Conservation (phyloP, 1,140 invertebrate genomes). For the Lucilia sericata region DNA sequence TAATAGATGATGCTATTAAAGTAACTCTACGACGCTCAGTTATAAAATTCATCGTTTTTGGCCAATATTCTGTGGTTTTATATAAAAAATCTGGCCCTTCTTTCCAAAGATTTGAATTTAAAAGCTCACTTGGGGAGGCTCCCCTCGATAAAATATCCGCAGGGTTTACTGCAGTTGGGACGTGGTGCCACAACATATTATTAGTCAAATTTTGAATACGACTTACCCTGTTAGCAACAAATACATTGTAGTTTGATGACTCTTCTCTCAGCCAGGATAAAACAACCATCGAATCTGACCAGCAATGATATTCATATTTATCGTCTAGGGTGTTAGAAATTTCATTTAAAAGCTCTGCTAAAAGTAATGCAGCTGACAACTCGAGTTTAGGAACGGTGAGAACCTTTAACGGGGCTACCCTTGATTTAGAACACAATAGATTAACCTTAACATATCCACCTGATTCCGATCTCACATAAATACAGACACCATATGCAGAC, state of each 20-base stretch:
- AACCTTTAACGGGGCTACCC: conserved; percentile 51
- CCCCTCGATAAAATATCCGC: conserved; percentile 55
- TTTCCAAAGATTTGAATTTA: conserved; percentile 59
- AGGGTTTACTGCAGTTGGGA: conserved; percentile 58
- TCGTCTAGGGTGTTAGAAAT: conserved; percentile 34
- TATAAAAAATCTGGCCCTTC: conserved; percentile 55
- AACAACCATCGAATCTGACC: conserved; percentile 60
- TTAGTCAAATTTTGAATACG: conserved; percentile 56
- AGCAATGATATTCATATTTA: conserved; percentile 49
- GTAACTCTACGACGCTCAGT: neutral
- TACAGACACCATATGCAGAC: neutral
- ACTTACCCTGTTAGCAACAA: conserved; percentile 58
- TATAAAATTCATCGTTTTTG: conserved; percentile 23
- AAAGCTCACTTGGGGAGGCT: conserved; percentile 52
- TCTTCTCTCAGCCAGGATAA: conserved; percentile 56
- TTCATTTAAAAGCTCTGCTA: conserved; percentile 50
- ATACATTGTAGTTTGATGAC: conserved; percentile 51
- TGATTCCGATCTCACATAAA: neutral
- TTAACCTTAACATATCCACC: neutral
- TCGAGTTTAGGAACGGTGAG: conserved; percentile 57
- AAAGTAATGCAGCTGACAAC: conserved; percentile 53
- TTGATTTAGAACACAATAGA: conserved; percentile 13
- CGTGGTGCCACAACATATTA: conserved; percentile 55
- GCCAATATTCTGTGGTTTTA: conserved; percentile 11
- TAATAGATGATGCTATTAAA: neutral